Percentiles rank a stretch among this genome's conserved stretches.
phyloP scores from a whole-genome alignment of 2,797 vertebrate genomes.

The Borostomias antarcticus region DNA sequence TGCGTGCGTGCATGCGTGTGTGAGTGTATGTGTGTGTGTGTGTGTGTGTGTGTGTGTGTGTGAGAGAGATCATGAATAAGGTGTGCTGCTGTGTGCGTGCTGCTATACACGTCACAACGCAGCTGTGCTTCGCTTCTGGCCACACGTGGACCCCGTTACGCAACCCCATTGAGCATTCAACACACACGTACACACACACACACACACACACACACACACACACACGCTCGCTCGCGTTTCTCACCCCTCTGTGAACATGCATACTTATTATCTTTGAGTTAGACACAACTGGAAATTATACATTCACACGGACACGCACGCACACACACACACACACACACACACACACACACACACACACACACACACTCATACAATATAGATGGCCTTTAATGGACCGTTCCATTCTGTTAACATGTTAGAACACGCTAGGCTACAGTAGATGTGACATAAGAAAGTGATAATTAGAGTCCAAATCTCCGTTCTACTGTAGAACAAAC shows the following conservation, averaged over 20 bases:
- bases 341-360: slow-evolving; percentile 34
- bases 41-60: slow-evolving; percentile 18
- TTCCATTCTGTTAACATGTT: slow-evolving; percentile 20
- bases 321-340: slow-evolving; percentile 16
- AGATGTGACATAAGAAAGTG: no score
- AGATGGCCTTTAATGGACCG: slow-evolving; percentile 55
- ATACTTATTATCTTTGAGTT: neutral
- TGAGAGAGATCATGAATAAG: slow-evolving; percentile 8
- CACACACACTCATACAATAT: slow-evolving; percentile 42
- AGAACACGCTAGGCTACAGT: slow-evolving; percentile 17
- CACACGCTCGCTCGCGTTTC: neutral
- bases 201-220: neutral
- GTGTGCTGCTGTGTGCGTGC: slow-evolving; percentile 1
- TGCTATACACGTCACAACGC: slow-evolving; percentile 15
- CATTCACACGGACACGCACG: neutral
- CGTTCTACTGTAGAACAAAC: no score
- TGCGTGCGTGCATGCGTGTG: slow-evolving; percentile 18
- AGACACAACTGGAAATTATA: neutral
- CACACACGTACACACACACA: slow-evolving; percentile 9
- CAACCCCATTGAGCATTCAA: slow-evolving; percentile 51
- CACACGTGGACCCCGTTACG: slow-evolving; percentile 17
- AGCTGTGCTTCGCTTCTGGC: slow-evolving; percentile 26
- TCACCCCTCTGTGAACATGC: neutral
- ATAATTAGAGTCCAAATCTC: no score
- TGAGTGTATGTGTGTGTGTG: slow-evolving; percentile 17